Conservation (phyloP, 2,797 vertebrate species). For the Perodicticus potto region DNA sequence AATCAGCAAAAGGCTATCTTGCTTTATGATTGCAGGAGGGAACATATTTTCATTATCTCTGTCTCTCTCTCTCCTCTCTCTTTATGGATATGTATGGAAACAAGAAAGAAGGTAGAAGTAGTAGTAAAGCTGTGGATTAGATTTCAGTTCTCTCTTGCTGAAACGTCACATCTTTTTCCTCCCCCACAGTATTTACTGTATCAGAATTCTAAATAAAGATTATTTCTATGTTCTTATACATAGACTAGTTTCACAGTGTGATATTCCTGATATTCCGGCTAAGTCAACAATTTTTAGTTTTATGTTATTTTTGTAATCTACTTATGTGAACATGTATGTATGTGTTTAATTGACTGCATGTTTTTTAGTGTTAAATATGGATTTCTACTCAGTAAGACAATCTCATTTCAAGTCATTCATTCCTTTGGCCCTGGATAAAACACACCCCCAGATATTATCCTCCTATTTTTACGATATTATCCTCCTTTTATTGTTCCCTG, state of each 20-base stretch:
- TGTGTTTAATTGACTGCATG: background rate
- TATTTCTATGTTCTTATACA: background rate
- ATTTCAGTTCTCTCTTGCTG: background rate
- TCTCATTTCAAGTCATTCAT: background rate
- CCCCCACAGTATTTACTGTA: background rate
- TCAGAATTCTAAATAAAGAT: background rate
- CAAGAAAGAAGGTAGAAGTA: background rate
- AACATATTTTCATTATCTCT: background rate
- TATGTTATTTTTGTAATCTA: background rate
- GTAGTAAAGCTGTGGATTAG: background rate
- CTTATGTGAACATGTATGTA: background rate
- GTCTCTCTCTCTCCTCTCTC: background rate
- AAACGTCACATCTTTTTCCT: background rate
- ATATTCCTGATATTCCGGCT: background rate
- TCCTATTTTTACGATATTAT: background rate
- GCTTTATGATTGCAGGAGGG: background rate
- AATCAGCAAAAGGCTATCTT: background rate
- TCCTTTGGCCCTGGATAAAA: background rate
- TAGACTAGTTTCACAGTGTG: background rate
- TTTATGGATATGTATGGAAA: background rate
- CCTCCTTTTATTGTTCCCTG: background rate
- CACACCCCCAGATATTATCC: background rate
- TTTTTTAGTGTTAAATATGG: constrained; percentile 20
- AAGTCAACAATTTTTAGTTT: background rate
- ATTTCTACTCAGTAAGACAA: background rate